phyloP scores from a whole-genome alignment of 1,140 invertebrate genomes.

The Galleria mellonella region DNA sequence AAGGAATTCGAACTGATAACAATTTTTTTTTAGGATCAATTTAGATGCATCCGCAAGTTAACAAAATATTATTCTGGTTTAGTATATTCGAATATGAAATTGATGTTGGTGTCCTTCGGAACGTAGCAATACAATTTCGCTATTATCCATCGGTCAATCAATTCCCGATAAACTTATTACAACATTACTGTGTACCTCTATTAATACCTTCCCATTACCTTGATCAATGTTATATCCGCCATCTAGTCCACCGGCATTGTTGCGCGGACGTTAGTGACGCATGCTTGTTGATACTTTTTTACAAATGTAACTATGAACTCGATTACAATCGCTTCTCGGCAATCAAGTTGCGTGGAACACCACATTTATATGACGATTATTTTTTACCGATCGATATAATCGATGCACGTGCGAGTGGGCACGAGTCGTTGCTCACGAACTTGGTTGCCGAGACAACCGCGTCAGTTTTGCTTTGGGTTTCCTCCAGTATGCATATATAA shows the following conservation, averaged over 20 bases:
- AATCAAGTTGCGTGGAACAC: not conserved
- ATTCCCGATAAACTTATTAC: conserved; percentile 3
- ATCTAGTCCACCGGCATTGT: conserved; percentile 3
- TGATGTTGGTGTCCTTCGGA: no score
- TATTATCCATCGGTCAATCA: not conserved
- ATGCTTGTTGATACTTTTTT: conserved; percentile 55
- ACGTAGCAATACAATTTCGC: no score
- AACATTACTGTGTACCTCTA: conserved; percentile 1
- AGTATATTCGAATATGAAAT: no score
- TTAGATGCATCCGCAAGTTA: no score
- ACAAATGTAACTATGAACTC: conserved; percentile 18
- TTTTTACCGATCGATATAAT: conserved; percentile 4
- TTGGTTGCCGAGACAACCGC: conserved; percentile 40
- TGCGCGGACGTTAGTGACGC: conserved; percentile 27
- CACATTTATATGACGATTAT: conserved; percentile 1
- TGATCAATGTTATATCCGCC: conserved; percentile 10
- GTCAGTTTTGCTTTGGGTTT: conserved; percentile 40
- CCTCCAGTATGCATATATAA: conserved; percentile 46
- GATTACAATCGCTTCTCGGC: not conserved
- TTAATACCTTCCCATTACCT: conserved; percentile 8
- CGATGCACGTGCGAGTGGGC: not conserved
- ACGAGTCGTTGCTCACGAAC: conserved; percentile 11
- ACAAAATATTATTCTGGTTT: no score
- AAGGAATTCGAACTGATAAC: no score
- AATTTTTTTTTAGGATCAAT: no score